A percentile compares a stretch with the other conserved stretches of the same genome.
Evolutionary conservation across 2,113 vertebrate genomes (phyloP).

Genomic region (Pterocles orientalis): DNA sequence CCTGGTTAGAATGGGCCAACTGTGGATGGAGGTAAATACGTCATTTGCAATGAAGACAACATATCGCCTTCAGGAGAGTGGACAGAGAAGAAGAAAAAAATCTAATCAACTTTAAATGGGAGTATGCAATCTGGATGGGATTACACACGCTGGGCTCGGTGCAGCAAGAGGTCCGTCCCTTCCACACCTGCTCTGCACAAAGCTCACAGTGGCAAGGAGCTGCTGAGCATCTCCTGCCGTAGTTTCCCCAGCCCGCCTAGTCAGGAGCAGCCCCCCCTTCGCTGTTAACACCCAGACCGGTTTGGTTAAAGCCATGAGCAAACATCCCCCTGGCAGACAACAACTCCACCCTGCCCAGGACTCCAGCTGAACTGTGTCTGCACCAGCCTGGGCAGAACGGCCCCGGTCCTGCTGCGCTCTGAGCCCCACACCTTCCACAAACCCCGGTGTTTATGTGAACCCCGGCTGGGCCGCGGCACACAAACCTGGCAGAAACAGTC

Average conservation of each 20-base stretch:
- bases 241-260: rapidly evolving
- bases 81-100: not conserved
- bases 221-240: not conserved
- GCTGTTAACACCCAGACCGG: not conserved
- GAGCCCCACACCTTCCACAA: not conserved
- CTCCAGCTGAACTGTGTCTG: not conserved
- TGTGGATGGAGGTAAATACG: not conserved
- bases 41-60: not conserved
- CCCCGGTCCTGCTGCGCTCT: not conserved
- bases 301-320: not conserved
- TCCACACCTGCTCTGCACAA: not conserved
- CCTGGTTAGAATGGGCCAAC: not conserved
- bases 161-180: not conserved
- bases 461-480: not conserved
- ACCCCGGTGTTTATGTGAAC: not conserved
- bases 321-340: not conserved
- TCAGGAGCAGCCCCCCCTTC: not conserved
- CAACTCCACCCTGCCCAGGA: not conserved
- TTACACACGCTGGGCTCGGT: rapidly evolving
- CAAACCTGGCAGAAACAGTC: not conserved
- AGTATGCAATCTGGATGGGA: not conserved
- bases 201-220: not conserved
- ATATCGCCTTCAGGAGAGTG: not conserved
- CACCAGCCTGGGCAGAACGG: not conserved
- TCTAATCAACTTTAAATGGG: not conserved